These are phyloP conservation scores for Columba livia DNA, from an alignment of 2,113 vertebrate species.

Conservation along the genomic window DNA sequence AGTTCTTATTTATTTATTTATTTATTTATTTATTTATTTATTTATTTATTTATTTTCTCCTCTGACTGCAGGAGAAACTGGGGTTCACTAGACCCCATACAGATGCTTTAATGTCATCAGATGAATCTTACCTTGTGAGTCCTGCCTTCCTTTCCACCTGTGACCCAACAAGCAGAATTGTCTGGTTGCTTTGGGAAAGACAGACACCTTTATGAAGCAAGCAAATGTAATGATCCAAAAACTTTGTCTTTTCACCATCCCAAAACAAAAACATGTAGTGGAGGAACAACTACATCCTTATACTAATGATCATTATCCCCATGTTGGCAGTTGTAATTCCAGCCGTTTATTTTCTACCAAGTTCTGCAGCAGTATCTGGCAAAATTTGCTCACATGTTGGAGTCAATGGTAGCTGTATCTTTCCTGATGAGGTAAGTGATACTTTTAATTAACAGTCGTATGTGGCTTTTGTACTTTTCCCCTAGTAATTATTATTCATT, in stretches of 20 bases:
- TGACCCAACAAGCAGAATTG: not conserved
- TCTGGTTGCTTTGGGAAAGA: not conserved
- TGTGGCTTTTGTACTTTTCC: not conserved
- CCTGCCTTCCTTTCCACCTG: not conserved
- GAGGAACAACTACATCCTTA: not conserved
- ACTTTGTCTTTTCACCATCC: not conserved
- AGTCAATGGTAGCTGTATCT: not conserved
- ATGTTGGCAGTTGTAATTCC: not conserved
- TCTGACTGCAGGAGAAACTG: not conserved
- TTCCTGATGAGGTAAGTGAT: not conserved
- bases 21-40: too few species aligned
- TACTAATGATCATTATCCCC: not conserved
- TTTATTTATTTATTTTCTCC: not conserved
- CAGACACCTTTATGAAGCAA: not conserved
- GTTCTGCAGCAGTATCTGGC: not conserved
- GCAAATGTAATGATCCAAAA: not conserved
- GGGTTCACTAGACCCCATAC: not conserved
- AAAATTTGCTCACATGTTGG: not conserved
- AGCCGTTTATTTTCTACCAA: not conserved
- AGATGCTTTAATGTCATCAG: not conserved
- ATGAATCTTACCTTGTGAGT: not conserved
- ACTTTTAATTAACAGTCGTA: not conserved
- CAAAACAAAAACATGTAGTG: not conserved
- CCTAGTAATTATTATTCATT: not conserved
- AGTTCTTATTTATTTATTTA: not conserved